Conservation (phyloP, 2,888 invertebrate genomes). For the Tenodera sinensis region DNA sequence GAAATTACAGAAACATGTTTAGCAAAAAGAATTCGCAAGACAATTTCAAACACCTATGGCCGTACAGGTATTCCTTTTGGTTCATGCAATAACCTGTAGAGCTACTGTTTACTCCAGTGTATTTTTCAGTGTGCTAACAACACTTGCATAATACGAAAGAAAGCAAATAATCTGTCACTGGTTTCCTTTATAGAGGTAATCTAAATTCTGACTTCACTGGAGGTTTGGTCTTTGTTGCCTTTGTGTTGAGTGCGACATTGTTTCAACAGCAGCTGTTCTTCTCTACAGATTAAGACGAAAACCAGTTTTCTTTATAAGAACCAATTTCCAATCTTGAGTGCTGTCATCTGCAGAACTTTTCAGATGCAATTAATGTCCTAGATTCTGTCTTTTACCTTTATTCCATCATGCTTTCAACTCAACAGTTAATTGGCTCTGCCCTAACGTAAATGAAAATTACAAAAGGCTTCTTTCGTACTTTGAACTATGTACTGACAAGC, state of each 20-base stretch:
- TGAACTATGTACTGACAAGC: no score
- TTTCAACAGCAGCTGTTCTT: background rate
- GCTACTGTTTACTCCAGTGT: no score
- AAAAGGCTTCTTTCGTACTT: background rate
- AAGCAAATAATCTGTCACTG: no score
- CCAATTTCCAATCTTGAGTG: background rate
- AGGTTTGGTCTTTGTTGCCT: background rate
- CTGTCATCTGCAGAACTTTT: background rate
- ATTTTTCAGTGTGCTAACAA: no score
- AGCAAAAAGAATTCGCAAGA: no score
- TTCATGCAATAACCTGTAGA: no score
- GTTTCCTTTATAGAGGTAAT: background rate
- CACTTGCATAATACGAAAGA: no score
- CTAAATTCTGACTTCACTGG: background rate
- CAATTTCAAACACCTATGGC: no score
- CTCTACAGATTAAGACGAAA: background rate
- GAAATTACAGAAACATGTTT: no score
- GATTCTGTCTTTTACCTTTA: background rate
- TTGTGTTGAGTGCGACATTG: background rate
- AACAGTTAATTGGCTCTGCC: background rate
- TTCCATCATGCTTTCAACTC: background rate
- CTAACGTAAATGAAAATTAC: background rate
- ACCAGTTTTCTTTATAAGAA: background rate
- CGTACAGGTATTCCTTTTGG: no score
- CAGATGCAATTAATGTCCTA: background rate